A percentile compares a stretch with the other conserved stretches of the same genome.
Conservation (phyloP, 2,888 invertebrate genomes). For the Drosophila falleni region DNA sequence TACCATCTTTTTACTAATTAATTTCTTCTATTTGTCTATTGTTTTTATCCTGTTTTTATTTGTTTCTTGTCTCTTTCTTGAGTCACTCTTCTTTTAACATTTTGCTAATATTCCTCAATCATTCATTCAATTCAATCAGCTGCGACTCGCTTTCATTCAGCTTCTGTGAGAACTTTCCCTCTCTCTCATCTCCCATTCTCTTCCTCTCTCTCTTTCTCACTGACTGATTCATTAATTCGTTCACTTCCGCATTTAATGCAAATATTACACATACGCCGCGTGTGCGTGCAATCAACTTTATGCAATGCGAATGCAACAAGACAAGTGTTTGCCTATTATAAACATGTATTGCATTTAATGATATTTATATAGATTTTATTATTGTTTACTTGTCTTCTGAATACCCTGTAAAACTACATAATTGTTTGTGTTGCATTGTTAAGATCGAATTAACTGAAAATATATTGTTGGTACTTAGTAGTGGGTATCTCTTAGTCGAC, state of each 20-base stretch:
- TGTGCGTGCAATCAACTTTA: slow-evolving; percentile 30
- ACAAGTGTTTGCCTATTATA: slow-evolving; percentile 5
- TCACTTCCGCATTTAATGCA: slow-evolving; percentile 44
- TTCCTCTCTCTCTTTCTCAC: neutral
- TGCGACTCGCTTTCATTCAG: slow-evolving; percentile 26
- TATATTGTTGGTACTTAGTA: neutral
- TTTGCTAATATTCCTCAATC: neutral
- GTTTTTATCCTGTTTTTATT: neutral
- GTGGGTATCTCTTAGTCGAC: neutral
- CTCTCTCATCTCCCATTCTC: neutral
- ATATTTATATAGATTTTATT: slow-evolving; percentile 4
- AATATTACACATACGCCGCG: slow-evolving; percentile 29
- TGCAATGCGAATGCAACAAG: slow-evolving; percentile 5
- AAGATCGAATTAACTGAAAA: neutral
- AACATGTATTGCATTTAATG: slow-evolving; percentile 8
- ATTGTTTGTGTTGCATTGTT: too few relatives aligned
- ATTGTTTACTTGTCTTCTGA: neutral
- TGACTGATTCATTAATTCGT: slow-evolving; percentile 18
- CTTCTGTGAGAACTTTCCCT: slow-evolving; percentile 4
- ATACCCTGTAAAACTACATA: neutral
- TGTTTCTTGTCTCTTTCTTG: neutral
- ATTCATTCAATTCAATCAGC: slow-evolving; percentile 16
- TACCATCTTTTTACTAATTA: too few relatives aligned
- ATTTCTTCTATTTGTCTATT: too few relatives aligned
- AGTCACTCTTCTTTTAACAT: neutral